Evolutionary conservation across 2,797 vertebrate genomes (phyloP).

Genomic region (Premnoplex brunnescens): DNA sequence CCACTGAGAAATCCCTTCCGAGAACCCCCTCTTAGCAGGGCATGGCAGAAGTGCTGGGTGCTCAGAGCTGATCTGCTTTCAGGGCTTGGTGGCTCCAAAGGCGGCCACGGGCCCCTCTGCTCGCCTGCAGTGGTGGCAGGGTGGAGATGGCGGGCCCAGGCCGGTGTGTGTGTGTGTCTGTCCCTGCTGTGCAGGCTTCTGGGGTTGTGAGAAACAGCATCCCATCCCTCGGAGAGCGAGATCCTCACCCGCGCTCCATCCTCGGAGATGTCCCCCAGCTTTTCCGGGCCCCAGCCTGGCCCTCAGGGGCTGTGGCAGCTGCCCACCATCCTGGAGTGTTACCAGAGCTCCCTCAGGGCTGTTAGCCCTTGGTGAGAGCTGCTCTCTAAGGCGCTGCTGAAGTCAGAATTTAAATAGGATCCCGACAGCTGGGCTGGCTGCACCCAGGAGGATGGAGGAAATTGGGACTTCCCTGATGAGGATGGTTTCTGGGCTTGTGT

Average conservation of each 20-base stretch:
- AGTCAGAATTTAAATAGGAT: neutral
- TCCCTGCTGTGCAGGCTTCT: accelerated
- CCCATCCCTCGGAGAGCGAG: neutral
- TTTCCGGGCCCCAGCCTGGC: neutral
- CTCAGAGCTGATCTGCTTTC: neutral
- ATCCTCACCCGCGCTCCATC: accelerated
- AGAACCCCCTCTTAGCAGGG: accelerated
- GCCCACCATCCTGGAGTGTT: neutral
- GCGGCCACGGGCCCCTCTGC: accelerated
- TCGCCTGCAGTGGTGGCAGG: neutral
- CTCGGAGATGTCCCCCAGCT: neutral
- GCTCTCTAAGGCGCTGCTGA: neutral
- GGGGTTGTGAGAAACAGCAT: neutral
- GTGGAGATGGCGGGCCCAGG: neutral
- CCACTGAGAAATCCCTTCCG: neutral
- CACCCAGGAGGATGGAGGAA: neutral
- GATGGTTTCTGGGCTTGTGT: neutral
- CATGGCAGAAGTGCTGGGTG: neutral
- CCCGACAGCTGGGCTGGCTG: neutral
- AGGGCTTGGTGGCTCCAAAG: neutral
- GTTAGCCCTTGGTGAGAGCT: neutral
- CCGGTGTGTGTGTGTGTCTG: neutral
- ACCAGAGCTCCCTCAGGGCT: neutral
- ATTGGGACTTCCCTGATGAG: neutral
- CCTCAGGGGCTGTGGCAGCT: neutral